Base-by-base conservation (phyloP, 2,797 vertebrate genomes). In the Hafferia zeledoni region DNA sequence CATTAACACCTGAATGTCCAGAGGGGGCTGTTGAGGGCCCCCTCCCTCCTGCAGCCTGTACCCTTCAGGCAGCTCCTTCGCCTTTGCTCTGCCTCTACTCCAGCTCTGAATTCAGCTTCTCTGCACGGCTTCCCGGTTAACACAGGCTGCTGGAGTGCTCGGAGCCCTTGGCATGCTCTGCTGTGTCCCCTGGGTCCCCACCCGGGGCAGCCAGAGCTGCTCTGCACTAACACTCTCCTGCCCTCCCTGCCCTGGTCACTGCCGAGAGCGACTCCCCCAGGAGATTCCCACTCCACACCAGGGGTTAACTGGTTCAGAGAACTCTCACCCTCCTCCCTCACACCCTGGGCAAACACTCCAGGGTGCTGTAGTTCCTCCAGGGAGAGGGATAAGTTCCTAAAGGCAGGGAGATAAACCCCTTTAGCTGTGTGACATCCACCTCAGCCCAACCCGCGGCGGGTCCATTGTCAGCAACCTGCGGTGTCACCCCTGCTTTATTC, bases 111-210 rank as follows among this genome's bases (percentile, higher is more conserved):
- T 79, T 50, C 79, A 41, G 94, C 86, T 79, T 71, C 88, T 75
- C 89, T 89, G 91, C 50, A 3, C 74, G 27, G 89, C 87, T 95
- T 85, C 74, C 71, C 28, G 0, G 81, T 84, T 96, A 93, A 97
- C 94, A 28, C 64, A 43, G 85, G 56, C 89, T 90, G 95, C 91
- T 65, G 63, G 17, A 63, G 76, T 14, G 60, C 59, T 74, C 2
- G 0, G 49, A 55, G 39, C 65, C 68, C 72, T 90, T 46, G 6
- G 82, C 92, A 59, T 86, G 94, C 79, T 87, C 55, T 43, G 20
- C 8, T 6, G 41, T 35, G 52, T 52, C 28, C 53, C 64, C 57
- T 71, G 30, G 72, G 72, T 90, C 52, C 80, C 78, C 79, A 2
- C 20, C 49, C 56, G 33, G 33, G 41, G 23, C 20, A 67, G 67